A percentile compares a stretch with the other conserved stretches of the same genome.
Evolutionary conservation across 2,888 invertebrate species (phyloP).

Genomic region (Hirtodrosophila alboralis): DNA sequence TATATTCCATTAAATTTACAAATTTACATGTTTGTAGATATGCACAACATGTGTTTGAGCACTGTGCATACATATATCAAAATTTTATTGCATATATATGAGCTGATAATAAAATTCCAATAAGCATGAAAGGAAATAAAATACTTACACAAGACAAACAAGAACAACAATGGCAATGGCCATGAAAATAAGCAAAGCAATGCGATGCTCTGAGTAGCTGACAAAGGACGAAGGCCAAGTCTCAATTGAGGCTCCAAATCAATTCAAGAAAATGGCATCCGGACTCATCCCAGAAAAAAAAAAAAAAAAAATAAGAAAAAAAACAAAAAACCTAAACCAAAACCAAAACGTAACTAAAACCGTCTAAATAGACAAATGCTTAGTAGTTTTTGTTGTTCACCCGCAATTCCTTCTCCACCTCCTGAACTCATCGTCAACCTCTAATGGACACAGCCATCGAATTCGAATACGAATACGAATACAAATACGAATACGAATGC

Average conservation of each 20-base stretch:
- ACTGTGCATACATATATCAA: constrained; percentile 39
- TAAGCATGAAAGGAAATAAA: constrained; percentile 73
- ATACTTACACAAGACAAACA: constrained; percentile 66
- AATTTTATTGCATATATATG: constrained; percentile 77
- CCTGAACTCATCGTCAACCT: constrained; percentile 18
- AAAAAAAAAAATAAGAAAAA: too few species aligned
- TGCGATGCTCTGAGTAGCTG: constrained; percentile 32
- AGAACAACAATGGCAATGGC: constrained; percentile 32
- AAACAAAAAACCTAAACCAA: too few species aligned
- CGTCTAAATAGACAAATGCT: constrained; percentile 74
- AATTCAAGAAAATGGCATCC: constrained; percentile 46
- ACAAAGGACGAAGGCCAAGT: constrained; percentile 30
- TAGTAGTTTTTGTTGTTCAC: constrained; percentile 33
- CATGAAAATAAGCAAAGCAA: constrained; percentile 36
- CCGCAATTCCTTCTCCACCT: background rate
- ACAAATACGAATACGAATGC: constrained; percentile 6
- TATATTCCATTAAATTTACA: constrained; percentile 11
- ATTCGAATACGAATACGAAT: constrained; percentile 31
- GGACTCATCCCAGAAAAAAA: background rate
- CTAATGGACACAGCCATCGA: constrained; percentile 68
- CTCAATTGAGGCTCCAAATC: constrained; percentile 50
- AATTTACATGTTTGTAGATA: background rate
- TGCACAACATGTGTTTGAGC: constrained; percentile 1
- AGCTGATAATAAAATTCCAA: constrained; percentile 79
- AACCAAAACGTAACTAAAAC: constrained; percentile 68